Evolutionary conservation across 2,113 vertebrate species (phyloP), one percentile per base, ranked within the genome.

Genomic region (Butorides virescens): DNA sequence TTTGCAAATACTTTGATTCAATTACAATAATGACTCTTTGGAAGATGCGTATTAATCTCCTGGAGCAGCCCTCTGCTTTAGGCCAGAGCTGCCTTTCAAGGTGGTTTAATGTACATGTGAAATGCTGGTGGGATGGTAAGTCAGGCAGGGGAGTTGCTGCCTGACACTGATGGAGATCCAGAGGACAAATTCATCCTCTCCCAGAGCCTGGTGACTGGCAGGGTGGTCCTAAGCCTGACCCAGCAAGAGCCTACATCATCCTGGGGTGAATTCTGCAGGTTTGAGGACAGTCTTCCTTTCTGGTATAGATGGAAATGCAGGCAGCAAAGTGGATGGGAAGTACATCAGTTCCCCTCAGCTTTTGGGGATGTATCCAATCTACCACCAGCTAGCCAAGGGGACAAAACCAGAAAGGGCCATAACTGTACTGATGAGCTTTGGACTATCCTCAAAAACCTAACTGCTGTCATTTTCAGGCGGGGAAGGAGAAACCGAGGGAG

Each of bases 1-100:
- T 92, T 81, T 96, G 81, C 36, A 92, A 92, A 96, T 70, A 59
- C 88, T 90, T 89, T 86, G 93, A 96, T 97, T 97, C 67, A 83
- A 92, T 97, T 94, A 90, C 47, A 67, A 9, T 19, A 32, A 94
- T 78, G 83, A 92, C 72, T 70, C 74, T 67, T 82, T 46, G 78
- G 62, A 97, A 93, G 91, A 83, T 30, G 73, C 0, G 3, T 47
- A 71, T 79, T 95, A 90, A 93, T 96, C 52, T 89, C 66, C 42
- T 7, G 2, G 61, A 94, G 65, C 63, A 80, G 61, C 47, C 36
- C 80, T 58, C 66, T 81, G 66, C 65, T 87, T 78, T 70, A 77
- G 85, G 49, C 72, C 71, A 87, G 42, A 84, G 29, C 67, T 86
- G 58, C 47, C 7, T 55, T 46, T 66, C 81, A 44, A 42, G 67